Evolutionary conservation across 1,140 invertebrate genomes (phyloP).

Genomic region (Coptotermes formosanus): DNA sequence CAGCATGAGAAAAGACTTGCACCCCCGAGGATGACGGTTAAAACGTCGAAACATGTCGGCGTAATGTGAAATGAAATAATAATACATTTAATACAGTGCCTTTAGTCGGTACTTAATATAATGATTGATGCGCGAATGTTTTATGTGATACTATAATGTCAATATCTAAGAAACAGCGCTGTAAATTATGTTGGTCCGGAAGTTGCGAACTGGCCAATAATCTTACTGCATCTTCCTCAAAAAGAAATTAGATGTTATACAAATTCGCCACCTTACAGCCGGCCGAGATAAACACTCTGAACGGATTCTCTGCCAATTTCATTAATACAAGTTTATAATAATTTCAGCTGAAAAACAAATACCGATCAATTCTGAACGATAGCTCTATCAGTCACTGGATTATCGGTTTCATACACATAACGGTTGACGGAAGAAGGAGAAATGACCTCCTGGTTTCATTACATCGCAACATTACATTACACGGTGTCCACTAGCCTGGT

Average conservation of each 20-base stretch:
- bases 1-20: no score
- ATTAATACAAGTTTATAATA: not conserved
- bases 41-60: no score
- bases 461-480: not conserved
- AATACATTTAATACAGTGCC: no score
- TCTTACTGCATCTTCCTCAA: not conserved
- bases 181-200: no score
- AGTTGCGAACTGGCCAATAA: no score
- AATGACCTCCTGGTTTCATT: conserved; percentile 1
- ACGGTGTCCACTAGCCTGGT: conserved; percentile 12
- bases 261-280: not conserved
- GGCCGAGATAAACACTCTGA: not conserved
- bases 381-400: not conserved
- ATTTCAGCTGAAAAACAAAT: not conserved
- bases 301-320: not conserved
- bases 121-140: no score
- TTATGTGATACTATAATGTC: no score
- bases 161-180: no score
- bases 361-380: not conserved
- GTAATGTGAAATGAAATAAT: no score
- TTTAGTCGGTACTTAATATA: no score
- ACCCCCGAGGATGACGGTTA: no score
- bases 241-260: not conserved
- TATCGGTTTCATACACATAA: not conserved
- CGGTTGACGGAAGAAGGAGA: not conserved